Evolutionary conservation across 2,888 invertebrate species (phyloP), one percentile per base, ranked within the genome.

Genomic region (Glyphotaelius pellucidus): DNA sequence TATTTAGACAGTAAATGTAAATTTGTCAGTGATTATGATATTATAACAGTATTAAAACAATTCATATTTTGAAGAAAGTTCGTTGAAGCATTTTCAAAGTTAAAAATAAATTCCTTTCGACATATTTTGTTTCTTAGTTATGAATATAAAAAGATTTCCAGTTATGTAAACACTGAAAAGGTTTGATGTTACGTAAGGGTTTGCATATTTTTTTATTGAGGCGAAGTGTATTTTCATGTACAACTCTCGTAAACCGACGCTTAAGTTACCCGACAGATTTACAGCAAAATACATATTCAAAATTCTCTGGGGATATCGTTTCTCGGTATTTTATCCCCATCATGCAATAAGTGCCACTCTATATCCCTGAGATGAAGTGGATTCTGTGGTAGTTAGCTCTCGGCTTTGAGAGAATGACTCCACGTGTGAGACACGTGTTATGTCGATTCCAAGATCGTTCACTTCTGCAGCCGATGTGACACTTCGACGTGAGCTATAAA

Each of bases 401-500:
- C 12, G 30, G 84, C 32, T 31, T 31, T 32, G 31, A 15, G 81
- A 32, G 32, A 30, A 52, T 32, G 32, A 25, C 89, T 47, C 47
- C 90, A 90, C 90, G 90, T 90, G 90, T 30, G 47, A 5, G 52
- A 35, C 90, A 90, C 90, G 90, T 90, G 90, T 90, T 30, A 30
- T 52, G 87, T n/a, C 35, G 38, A 32, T 32, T 32, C 85, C 1
- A 25, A 81, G 15, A 81, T 32, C 32, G 32, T 81, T 81, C 80
- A 47, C 47, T 47, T 47, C 67, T 67, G 52, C 52, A 67, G 52
- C 52, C 52, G 25, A 25, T 67, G 25, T n/a, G 25, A 25, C 25
- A 67, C 67, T 67, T 67, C 9, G n/a, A 67, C 67, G 25, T 9
- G 67, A 67, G 3, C 67, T 67, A 67, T 67, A 67, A 67, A 67